phyloP scores from a whole-genome alignment of 92 coral and sea anemone species.

The Phymanthus crucifer region DNA sequence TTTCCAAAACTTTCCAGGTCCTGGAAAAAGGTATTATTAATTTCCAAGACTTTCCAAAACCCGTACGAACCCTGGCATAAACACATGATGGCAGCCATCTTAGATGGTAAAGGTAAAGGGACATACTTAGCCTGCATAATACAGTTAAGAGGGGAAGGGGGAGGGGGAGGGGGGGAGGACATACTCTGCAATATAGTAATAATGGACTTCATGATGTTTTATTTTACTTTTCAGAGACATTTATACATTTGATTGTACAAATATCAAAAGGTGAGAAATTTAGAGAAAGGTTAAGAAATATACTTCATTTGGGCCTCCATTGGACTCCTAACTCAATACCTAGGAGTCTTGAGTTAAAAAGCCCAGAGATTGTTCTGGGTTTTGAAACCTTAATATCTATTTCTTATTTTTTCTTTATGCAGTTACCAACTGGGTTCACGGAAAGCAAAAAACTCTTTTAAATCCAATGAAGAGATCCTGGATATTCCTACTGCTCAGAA shows the following conservation, averaged over 20 bases:
- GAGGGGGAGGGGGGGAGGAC: no score
- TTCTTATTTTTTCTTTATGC: not conserved
- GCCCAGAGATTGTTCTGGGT: no score
- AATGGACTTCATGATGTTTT: not conserved
- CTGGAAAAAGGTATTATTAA: no score
- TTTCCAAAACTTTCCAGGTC: no score
- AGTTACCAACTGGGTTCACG: constrained; percentile 36
- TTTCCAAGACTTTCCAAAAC: no score
- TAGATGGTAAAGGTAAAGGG: no score
- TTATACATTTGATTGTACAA: constrained; percentile 36
- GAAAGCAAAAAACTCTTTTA: constrained; percentile 13
- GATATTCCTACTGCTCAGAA: constrained; percentile 41
- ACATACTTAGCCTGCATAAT: no score
- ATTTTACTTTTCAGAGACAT: constrained; percentile 14
- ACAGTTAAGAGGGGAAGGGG: no score
- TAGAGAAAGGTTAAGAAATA: not conserved
- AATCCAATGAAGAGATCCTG: constrained; percentile 29
- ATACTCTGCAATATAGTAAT: not conserved
- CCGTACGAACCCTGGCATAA: no score
- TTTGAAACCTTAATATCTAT: not conserved
- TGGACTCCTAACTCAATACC: no score
- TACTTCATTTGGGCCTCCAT: not conserved
- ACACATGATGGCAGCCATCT: no score
- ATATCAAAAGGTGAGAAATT: constrained; percentile 33
- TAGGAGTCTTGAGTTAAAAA: not conserved